These are phyloP conservation scores for Dryas iulia DNA, from an alignment of 1,140 invertebrate species.

Conservation along the genomic window DNA sequence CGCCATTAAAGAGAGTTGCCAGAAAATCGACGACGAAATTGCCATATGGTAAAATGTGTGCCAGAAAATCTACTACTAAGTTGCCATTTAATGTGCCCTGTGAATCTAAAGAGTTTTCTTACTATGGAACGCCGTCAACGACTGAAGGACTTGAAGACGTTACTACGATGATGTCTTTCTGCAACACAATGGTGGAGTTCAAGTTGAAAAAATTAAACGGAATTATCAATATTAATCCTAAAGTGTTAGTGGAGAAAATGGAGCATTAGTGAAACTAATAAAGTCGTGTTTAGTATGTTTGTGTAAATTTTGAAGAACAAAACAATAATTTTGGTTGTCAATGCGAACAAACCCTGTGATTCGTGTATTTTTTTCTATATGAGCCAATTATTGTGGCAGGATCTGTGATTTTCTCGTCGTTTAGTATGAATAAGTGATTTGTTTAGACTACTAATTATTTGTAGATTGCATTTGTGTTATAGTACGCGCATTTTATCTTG, in stretches of 20 bases:
- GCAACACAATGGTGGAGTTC: constrained; percentile 46
- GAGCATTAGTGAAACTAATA: neutral
- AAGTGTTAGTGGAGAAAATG: constrained; percentile 43
- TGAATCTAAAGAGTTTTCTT: constrained; percentile 45
- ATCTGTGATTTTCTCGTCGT: neutral
- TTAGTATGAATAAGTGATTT: neutral
- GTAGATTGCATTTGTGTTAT: neutral
- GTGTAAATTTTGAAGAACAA: neutral
- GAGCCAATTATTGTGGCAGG: neutral
- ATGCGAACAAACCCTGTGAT: neutral
- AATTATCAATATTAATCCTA: constrained; percentile 47
- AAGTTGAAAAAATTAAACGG: constrained; percentile 48
- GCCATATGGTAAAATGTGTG: constrained; percentile 38
- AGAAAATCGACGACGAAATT: constrained; percentile 63
- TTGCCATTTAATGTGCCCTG: constrained; percentile 35
- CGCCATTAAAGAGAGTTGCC: constrained; percentile 43
- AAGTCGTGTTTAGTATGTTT: neutral
- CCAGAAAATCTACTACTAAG: constrained; percentile 63
- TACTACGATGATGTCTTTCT: constrained; percentile 49
- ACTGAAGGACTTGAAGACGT: constrained; percentile 38
- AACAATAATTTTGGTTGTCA: neutral
- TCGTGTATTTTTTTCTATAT: neutral
- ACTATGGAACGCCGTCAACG: constrained; percentile 47
- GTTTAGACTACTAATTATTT: neutral
- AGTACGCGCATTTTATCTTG: too few species aligned